A percentile compares a stretch with the other conserved stretches of the same genome.
Conservation (phyloP, 2,797 vertebrate species). For the Molothrus aeneus region DNA sequence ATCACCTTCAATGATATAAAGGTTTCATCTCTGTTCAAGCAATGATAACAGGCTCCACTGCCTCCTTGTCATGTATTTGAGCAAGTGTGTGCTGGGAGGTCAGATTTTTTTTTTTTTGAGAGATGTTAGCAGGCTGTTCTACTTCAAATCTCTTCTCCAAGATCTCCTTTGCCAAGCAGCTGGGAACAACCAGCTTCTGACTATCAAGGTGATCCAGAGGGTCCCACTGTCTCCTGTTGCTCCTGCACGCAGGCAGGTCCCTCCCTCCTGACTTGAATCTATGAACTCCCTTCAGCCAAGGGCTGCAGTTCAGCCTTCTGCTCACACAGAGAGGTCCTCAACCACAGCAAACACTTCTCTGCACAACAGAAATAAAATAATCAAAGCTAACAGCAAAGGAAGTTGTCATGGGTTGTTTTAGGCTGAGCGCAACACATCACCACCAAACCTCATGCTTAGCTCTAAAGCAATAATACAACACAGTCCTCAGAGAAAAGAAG, state of each 20-base stretch:
- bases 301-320: neutral
- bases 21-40: neutral
- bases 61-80: neutral
- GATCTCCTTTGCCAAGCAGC: neutral
- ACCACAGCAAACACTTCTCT: neutral
- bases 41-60: neutral
- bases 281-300: neutral
- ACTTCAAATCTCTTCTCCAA: neutral
- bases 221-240: neutral
- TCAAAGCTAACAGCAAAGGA: neutral
- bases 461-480: neutral
- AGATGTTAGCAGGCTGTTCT: neutral
- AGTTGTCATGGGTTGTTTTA: neutral
- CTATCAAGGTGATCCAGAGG: neutral
- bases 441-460: neutral
- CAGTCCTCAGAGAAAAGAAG: accelerated
- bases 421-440: neutral
- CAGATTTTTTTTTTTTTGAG: neutral
- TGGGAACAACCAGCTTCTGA: neutral
- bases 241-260: accelerated
- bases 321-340: accelerated
- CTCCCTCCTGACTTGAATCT: neutral
- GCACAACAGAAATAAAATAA: neutral
- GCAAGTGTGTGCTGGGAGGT: neutral
- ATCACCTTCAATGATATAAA: neutral